phyloP scores from a whole-genome alignment of 2,797 vertebrate genomes.

The Microctenopoma steveboyesi region DNA sequence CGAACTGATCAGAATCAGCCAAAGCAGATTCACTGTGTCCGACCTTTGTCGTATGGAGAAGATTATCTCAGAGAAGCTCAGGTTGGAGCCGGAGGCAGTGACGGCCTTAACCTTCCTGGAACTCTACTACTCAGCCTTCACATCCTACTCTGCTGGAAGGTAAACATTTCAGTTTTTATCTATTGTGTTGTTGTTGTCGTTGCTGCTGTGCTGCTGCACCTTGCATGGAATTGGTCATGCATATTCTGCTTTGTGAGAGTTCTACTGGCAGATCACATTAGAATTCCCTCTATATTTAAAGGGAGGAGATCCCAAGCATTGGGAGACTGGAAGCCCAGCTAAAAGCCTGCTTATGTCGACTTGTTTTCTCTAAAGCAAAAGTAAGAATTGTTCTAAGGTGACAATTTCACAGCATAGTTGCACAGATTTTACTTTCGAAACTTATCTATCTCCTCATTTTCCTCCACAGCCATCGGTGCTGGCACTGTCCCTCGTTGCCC shows the following conservation, averaged over 20 bases:
- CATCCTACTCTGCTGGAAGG: slow-evolving; percentile 88
- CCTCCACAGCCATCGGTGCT: slow-evolving; percentile 91
- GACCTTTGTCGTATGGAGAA: slow-evolving; percentile 97
- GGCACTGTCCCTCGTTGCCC: slow-evolving; percentile 93
- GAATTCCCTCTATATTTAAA: slow-evolving; percentile 76
- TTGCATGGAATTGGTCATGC: slow-evolving; percentile 41
- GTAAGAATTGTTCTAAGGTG: slow-evolving; percentile 80
- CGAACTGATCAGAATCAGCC: slow-evolving; percentile 96
- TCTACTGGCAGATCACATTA: slow-evolving; percentile 57
- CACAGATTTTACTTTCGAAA: background rate
- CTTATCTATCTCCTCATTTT: slow-evolving; percentile 21
- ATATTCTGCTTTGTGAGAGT: slow-evolving; percentile 55
- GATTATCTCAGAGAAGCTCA: slow-evolving; percentile 95
- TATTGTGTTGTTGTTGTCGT: background rate
- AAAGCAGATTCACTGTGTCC: slow-evolving; percentile 96
- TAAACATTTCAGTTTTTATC: slow-evolving; percentile 57
- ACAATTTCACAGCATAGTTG: slow-evolving; percentile 46
- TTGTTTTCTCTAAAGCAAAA: slow-evolving; percentile 97
- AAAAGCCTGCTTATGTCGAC: slow-evolving; percentile 96
- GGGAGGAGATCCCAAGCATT: slow-evolving; percentile 92
- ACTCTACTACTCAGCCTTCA: slow-evolving; percentile 91
- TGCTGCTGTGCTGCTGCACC: slow-evolving; percentile 30
- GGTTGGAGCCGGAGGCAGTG: slow-evolving; percentile 92
- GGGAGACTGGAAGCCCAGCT: slow-evolving; percentile 97
- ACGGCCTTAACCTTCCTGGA: slow-evolving; percentile 98